phyloP scores from a whole-genome alignment of 1,140 invertebrate species.

The Aethina tumida region DNA sequence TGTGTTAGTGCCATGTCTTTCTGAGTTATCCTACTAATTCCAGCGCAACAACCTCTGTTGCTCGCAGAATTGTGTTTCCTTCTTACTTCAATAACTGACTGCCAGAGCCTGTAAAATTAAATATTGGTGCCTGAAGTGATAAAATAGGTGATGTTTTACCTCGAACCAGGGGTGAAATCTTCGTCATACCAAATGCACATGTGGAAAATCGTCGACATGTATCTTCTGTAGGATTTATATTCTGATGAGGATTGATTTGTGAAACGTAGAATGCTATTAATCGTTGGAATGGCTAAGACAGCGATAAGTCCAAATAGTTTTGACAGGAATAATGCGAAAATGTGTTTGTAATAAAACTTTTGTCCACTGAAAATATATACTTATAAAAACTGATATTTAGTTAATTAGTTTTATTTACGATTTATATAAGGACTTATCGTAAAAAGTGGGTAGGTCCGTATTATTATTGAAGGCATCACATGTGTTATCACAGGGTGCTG shows the following conservation, averaged over 20 bases:
- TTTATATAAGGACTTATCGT: constrained; percentile 45
- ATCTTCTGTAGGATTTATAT: constrained; percentile 61
- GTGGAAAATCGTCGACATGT: constrained; percentile 61
- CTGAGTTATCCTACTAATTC: constrained; percentile 50
- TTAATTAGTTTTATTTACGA: constrained; percentile 32
- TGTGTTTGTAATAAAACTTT: constrained; percentile 48
- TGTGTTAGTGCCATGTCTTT: constrained; percentile 75
- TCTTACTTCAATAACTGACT: constrained; percentile 55
- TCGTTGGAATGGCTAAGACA: constrained; percentile 51
- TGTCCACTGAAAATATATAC: constrained; percentile 47
- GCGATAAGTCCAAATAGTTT: constrained; percentile 52
- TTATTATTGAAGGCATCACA: constrained; percentile 16
- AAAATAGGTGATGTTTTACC: constrained; percentile 9
- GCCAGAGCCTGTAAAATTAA: constrained; percentile 42
- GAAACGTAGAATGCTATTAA: constrained; percentile 51
- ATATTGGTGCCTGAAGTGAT: background rate
- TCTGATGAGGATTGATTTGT: constrained; percentile 53
- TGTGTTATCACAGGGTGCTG: constrained; percentile 22
- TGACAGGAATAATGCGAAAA: constrained; percentile 46
- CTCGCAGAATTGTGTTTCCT: constrained; percentile 52
- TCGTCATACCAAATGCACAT: constrained; percentile 62
- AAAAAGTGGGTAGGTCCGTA: constrained; percentile 42
- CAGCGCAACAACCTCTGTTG: constrained; percentile 36
- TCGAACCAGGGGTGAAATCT: constrained; percentile 43
- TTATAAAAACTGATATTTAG: background rate